phyloP scores from a whole-genome alignment of 1,140 invertebrate genomes.

The Drosophila lacertosa region DNA sequence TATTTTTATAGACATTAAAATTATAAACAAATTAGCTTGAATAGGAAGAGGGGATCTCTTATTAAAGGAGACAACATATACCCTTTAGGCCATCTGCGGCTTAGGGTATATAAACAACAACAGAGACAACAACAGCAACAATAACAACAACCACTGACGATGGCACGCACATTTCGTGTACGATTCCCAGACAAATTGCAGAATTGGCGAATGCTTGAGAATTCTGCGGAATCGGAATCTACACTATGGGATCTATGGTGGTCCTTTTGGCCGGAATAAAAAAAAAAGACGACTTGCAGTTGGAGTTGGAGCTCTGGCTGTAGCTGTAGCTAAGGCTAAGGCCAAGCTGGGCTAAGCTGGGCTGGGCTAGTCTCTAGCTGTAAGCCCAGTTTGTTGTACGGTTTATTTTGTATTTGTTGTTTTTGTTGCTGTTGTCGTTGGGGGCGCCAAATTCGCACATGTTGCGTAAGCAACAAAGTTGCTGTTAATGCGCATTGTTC shows the following conservation, averaged over 20 bases:
- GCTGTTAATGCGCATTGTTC: constrained; percentile 28
- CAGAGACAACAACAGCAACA: constrained; percentile 23
- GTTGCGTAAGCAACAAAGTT: constrained; percentile 40
- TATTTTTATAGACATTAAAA: too few species aligned
- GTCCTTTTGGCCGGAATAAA: constrained; percentile 31
- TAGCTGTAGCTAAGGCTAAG: neutral
- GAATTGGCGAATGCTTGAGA: constrained; percentile 76
- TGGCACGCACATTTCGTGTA: constrained; percentile 80
- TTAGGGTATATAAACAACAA: constrained; percentile 24
- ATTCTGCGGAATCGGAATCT: constrained; percentile 70
- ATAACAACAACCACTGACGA: constrained; percentile 35
- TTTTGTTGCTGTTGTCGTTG: constrained; percentile 10
- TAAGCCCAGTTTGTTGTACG: neutral
- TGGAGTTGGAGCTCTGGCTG: neutral
- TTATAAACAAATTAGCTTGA: too few species aligned
- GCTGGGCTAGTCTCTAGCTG: neutral
- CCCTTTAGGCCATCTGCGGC: neutral
- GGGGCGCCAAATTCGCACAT: constrained; percentile 55
- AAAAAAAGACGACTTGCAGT: neutral
- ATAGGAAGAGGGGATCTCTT: too few species aligned
- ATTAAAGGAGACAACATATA: neutral
- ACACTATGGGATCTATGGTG: constrained; percentile 60
- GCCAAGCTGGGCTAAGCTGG: neutral
- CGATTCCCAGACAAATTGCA: constrained; percentile 76
- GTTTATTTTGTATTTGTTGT: constrained; percentile 15